Evolutionary conservation across 2,888 invertebrate species (phyloP).

Genomic region (Ennomos erosarius): DNA sequence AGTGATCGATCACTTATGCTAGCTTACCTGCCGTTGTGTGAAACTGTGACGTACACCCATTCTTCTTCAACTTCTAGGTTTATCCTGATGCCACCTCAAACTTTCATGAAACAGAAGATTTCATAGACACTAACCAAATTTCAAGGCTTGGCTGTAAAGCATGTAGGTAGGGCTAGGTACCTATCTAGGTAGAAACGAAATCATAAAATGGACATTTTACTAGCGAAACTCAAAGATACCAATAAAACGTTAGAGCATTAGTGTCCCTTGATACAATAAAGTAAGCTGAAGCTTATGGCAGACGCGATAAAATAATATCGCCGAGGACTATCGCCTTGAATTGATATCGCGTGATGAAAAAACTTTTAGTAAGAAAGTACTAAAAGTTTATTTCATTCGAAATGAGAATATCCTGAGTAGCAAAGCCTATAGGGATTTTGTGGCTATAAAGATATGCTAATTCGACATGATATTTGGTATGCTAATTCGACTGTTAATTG

Average conservation of each 20-base stretch:
- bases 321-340: slow-evolving; percentile 12
- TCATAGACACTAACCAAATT: no score
- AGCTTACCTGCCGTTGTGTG: no score
- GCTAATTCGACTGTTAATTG: no score
- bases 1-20: no score
- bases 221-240: slow-evolving; percentile 46
- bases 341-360: slow-evolving; percentile 26
- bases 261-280: slow-evolving; percentile 58
- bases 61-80: no score
- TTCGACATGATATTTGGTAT: not conserved
- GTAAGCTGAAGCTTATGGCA: slow-evolving; percentile 22
- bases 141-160: no score
- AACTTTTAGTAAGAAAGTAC: slow-evolving; percentile 22
- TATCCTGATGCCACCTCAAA: no score
- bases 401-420: slow-evolving; percentile 12
- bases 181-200: slow-evolving; percentile 28
- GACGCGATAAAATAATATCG: slow-evolving; percentile 26
- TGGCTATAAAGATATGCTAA: not conserved
- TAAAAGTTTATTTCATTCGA: slow-evolving; percentile 20
- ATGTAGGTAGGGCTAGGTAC: no score
- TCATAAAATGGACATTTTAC: slow-evolving; percentile 41
- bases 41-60: no score
- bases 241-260: slow-evolving; percentile 58
- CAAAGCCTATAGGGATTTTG: slow-evolving; percentile 1
- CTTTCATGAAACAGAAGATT: no score